A percentile compares a stretch with the other conserved stretches of the same genome.
These are phyloP conservation scores for Grus americana DNA, from an alignment of 2,113 vertebrate species.

Conservation along the genomic window DNA sequence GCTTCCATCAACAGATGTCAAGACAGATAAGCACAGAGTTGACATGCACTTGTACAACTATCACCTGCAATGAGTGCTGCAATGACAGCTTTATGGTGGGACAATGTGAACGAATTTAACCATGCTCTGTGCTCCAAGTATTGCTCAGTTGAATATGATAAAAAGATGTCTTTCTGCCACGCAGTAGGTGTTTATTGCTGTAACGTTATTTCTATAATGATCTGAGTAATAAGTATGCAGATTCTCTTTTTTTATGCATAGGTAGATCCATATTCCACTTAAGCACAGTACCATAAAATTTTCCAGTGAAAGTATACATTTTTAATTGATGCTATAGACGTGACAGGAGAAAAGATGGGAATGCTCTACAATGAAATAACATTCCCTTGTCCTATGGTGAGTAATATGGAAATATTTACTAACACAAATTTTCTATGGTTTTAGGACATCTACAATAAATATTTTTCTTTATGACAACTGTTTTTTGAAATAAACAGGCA, in stretches of 20 bases:
- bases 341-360: background rate
- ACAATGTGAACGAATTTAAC: slow-evolving; percentile 67
- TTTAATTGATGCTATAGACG: background rate
- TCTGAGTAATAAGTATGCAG: slow-evolving; percentile 30
- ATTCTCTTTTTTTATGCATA: background rate
- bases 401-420: background rate
- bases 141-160: slow-evolving; percentile 33
- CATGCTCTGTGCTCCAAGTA: slow-evolving; percentile 29
- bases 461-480: background rate
- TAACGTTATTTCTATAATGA: slow-evolving; percentile 27
- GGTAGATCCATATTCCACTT: background rate
- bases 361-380: background rate
- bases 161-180: slow-evolving; percentile 47
- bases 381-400: background rate
- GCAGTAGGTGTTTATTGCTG: slow-evolving; percentile 1
- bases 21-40: slow-evolving; percentile 80
- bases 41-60: slow-evolving; percentile 80
- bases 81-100: slow-evolving; percentile 76
- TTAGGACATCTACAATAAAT: background rate
- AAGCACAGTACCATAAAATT: background rate
- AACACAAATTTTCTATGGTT: background rate
- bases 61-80: slow-evolving; percentile 78
- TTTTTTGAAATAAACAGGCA: background rate
- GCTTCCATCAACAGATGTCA: slow-evolving; percentile 85
- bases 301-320: background rate